Evolutionary conservation across 37 sponge, comb jelly and placozoan species (phyloP).

Genomic region (Halisarca cf. caerulea): DNA sequence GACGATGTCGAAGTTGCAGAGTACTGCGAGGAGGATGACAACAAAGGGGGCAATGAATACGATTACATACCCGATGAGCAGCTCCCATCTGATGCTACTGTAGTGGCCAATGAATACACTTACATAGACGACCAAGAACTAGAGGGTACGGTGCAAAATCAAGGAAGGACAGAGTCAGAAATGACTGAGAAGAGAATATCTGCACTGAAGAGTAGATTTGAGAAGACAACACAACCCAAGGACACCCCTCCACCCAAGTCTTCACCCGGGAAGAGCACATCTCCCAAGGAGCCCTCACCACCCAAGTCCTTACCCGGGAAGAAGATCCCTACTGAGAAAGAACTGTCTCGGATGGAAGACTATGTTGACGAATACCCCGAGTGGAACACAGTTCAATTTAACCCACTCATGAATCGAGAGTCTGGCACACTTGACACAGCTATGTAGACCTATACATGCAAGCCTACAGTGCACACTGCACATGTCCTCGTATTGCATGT

Average conservation of each 20-base stretch:
- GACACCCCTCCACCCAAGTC: background rate
- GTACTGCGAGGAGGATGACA: background rate
- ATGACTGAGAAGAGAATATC: background rate
- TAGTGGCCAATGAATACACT: conserved; percentile 7
- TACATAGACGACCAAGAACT: conserved; percentile 21
- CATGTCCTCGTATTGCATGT: too few species aligned
- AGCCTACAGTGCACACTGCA: too few species aligned
- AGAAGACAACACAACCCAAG: too few species aligned
- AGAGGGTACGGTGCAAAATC: background rate
- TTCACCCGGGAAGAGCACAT: background rate
- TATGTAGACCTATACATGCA: background rate
- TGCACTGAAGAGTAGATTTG: too few species aligned
- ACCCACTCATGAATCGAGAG: background rate
- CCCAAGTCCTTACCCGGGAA: background rate
- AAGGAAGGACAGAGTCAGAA: background rate
- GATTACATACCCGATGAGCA: background rate
- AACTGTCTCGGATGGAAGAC: conserved; percentile 21
- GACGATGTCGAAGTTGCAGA: background rate
- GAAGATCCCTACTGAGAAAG: background rate
- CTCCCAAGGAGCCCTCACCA: background rate
- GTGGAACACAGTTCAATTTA: conserved; percentile 11
- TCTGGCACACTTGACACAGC: too few species aligned
- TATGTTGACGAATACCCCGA: conserved; percentile 23
- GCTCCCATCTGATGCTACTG: background rate
- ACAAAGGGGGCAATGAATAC: background rate